phyloP scores from a whole-genome alignment of 2,888 invertebrate species.

The Horisme vitalbata region DNA sequence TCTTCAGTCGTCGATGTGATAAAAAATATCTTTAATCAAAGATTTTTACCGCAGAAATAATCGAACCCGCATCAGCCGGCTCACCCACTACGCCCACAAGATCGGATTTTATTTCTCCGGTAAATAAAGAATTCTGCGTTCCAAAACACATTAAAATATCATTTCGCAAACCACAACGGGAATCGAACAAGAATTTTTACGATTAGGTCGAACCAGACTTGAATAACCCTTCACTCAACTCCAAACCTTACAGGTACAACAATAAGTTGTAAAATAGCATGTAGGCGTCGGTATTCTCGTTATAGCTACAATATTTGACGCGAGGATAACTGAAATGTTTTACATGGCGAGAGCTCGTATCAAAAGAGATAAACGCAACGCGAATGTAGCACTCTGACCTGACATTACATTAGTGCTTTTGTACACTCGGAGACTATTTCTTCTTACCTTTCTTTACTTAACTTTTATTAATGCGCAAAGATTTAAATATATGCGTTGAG shows the following conservation, averaged over 20 bases:
- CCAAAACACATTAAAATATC: too few species aligned
- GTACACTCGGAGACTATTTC: constrained; percentile 19
- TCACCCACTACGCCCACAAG: too few species aligned
- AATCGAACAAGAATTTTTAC: constrained; percentile 62
- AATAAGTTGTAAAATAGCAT: constrained; percentile 7
- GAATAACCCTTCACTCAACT: constrained; percentile 38
- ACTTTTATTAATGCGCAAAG: too few species aligned
- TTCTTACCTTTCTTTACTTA: too few species aligned
- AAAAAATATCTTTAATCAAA: too few species aligned
- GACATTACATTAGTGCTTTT: constrained; percentile 31
- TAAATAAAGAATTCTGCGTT: too few species aligned
- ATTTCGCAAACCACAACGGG: constrained; percentile 46
- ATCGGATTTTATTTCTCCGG: too few species aligned
- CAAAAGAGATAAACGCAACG: constrained; percentile 47
- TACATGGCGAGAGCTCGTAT: constrained; percentile 57
- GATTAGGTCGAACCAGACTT: constrained; percentile 58
- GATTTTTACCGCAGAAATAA: too few species aligned
- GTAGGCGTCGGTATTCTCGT: constrained; percentile 11
- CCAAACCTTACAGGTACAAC: constrained; percentile 24
- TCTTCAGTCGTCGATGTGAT: too few species aligned
- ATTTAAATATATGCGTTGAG: too few species aligned
- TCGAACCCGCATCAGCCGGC: too few species aligned
- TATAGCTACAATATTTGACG: constrained; percentile 33
- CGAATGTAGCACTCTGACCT: constrained; percentile 48
- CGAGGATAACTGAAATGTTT: constrained; percentile 49